Base-by-base conservation (phyloP, 2,797 vertebrate species). In the Cossypha niveicapilla region DNA sequence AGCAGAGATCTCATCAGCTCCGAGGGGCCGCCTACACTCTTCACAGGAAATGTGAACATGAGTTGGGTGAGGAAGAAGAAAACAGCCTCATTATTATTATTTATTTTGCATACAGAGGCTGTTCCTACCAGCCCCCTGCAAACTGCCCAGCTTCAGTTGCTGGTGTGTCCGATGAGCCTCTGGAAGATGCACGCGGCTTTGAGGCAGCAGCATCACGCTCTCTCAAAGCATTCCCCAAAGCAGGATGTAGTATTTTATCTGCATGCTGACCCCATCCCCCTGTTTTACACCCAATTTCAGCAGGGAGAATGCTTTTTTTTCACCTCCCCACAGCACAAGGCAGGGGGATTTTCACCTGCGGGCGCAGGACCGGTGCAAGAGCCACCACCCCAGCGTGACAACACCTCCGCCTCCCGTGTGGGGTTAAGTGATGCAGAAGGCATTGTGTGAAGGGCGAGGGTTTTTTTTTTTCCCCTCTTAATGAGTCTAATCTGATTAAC, bases 401-500 rank as follows among this genome's bases (percentile, higher is more conserved):
- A 91, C 85, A 92, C 76, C 92, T 96, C 92, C 34, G 30, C 94
- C 94, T 83, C 93, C 92, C 2, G 27, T 16, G 14, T 56, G 67
- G 78, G 91, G 90, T 95, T 90, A 93, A 97, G 89, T 5, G 66
- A 95, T 93, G 89, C 93, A 92, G 87, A 93, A 96, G 91, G 91
- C 50, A 45, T 71, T 82, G 83, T 93, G 90, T 10, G 58, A 90
- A 92, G 94, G 79, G 75, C 0, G 18, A 86, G 50, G 58, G 68
- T 12, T 7, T 22, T 72, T 54, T 60, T 60, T 54, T 65, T 67
- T 88, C 50, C 18, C 18, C 18, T 75, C 75, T 96, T 93, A 83
- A 93, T 92, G 88, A 96, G 86, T 90, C 95, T 97, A 96, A 96
- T 96, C 93, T 95, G 92, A 97, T 97, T 96, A 96, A 90, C 94